These are phyloP conservation scores for Spondyliosoma cantharus DNA, from an alignment of 2,797 vertebrate genomes.

Conservation along the genomic window DNA sequence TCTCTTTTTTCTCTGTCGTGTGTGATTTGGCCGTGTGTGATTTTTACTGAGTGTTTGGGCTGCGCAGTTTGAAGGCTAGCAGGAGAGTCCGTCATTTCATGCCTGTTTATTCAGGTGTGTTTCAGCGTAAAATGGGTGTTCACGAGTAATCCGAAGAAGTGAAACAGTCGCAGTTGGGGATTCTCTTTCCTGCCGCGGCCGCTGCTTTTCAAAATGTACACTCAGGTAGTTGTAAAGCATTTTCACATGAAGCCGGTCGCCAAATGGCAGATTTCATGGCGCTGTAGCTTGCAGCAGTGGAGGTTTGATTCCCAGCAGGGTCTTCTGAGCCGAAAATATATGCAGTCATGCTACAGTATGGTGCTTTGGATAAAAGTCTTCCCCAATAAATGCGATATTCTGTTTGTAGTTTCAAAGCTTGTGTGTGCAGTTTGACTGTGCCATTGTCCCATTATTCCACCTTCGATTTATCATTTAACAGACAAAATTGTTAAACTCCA, in stretches of 20 bases:
- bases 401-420: conserved; percentile 6
- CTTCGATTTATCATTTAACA: conserved; percentile 9
- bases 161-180: conserved; percentile 23
- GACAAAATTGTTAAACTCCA: background rate
- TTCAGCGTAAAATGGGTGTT: conserved; percentile 5
- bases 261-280: conserved; percentile 56
- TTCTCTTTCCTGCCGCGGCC: conserved; percentile 32
- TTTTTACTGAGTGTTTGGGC: conserved; percentile 25
- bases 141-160: conserved; percentile 15
- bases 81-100: background rate
- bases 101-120: conserved; percentile 27
- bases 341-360: conserved; percentile 12
- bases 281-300: conserved; percentile 37
- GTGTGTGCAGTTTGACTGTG: background rate
- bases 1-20: conserved; percentile 5
- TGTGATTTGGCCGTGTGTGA: conserved; percentile 16
- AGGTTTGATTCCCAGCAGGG: conserved; percentile 52
- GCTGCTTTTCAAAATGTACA: conserved; percentile 32
- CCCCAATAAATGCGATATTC: conserved; percentile 14
- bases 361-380: conserved; percentile 15
- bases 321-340: conserved; percentile 26
- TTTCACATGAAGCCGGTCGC: conserved; percentile 43
- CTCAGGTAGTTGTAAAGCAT: conserved; percentile 23
- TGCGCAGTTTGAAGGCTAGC: conserved; percentile 15
- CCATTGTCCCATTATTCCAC: background rate